These are phyloP conservation scores for Tragelaphus scriptus DNA, from an alignment of 2,113 vertebrate genomes.

Conservation along the genomic window DNA sequence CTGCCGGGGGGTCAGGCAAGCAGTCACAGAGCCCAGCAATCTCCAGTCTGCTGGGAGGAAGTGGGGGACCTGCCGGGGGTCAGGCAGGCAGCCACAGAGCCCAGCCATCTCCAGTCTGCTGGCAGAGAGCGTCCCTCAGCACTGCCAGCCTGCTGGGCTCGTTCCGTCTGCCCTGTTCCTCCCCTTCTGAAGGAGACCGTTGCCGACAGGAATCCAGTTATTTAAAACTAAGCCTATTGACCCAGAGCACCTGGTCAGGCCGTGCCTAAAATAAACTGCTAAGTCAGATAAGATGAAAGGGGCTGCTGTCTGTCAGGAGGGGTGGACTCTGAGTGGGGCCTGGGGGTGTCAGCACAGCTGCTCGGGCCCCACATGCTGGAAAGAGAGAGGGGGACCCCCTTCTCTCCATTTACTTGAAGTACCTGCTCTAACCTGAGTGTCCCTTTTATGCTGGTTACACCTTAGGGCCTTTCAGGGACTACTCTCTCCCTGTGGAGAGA, in stretches of 20 bases:
- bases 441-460: neutral
- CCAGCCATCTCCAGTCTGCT: neutral
- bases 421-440: neutral
- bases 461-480: neutral
- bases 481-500: neutral
- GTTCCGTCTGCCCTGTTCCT: neutral
- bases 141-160: neutral
- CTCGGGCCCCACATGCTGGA: neutral
- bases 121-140: neutral
- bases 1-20: no score
- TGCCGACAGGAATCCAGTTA: constrained; percentile 52
- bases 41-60: neutral
- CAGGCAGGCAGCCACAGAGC: neutral
- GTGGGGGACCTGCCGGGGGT: neutral
- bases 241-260: constrained; percentile 65
- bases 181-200: constrained; percentile 6
- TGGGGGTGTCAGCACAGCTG: neutral
- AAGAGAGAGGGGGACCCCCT: neutral
- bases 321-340: neutral
- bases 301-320: neutral
- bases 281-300: constrained; percentile 46
- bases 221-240: constrained; percentile 68
- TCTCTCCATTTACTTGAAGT: neutral
- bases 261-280: constrained; percentile 62
- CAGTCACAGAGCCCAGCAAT: no score